Conservation (phyloP, 2,113 vertebrate species). For the Ailuropoda melanoleuca region DNA sequence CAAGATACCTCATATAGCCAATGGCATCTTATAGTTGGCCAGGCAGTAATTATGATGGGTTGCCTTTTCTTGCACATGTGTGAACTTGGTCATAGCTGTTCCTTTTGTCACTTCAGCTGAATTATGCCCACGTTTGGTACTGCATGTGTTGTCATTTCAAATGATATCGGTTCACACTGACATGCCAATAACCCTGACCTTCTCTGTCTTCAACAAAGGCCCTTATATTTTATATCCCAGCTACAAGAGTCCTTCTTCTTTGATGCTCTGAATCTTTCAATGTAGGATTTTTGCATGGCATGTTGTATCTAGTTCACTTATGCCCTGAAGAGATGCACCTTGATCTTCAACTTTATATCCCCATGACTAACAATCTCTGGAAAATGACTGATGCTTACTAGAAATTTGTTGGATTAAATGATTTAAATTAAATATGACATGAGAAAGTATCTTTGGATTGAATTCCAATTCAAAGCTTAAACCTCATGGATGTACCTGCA, state of each 20-base stretch:
- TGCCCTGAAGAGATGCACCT: background rate
- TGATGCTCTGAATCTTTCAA: background rate
- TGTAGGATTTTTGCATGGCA: background rate
- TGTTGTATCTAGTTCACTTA: background rate
- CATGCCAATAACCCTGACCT: background rate
- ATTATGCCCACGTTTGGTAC: background rate
- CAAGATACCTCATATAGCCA: background rate
- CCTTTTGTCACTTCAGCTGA: background rate
- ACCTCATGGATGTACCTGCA: background rate
- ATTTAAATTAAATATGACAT: background rate
- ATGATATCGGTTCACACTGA: background rate
- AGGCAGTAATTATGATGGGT: background rate
- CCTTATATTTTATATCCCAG: background rate
- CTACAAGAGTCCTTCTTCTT: background rate
- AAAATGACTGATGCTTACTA: background rate
- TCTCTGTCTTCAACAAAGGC: background rate
- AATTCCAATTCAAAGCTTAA: background rate
- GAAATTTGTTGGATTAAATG: background rate
- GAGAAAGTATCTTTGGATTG: slow-evolving; percentile 19
- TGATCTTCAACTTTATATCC: background rate
- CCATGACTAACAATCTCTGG: background rate
- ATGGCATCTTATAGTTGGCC: background rate
- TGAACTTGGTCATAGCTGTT: background rate
- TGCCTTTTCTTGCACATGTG: background rate
- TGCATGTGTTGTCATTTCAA: background rate